Percentiles rank a stretch among this genome's conserved stretches.
phyloP scores from a whole-genome alignment of 2,113 vertebrate species.

The Budorcas taxicolor region DNA sequence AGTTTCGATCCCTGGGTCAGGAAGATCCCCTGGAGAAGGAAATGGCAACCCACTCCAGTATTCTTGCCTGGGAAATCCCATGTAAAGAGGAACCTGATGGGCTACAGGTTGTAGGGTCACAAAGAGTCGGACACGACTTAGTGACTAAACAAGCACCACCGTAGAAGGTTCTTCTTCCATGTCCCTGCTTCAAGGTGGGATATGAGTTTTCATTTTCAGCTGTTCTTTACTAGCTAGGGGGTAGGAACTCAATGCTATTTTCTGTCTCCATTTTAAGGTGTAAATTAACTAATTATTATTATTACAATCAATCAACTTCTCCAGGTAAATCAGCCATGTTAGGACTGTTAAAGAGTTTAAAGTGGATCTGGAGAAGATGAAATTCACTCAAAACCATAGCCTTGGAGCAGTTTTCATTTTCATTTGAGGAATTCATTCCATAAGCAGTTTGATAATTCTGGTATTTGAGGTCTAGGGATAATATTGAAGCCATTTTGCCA shows the following conservation, averaged over 20 bases:
- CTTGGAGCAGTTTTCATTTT: neutral
- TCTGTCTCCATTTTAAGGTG: neutral
- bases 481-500: neutral
- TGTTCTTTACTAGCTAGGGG: neutral
- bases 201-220: neutral
- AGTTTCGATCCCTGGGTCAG: neutral
- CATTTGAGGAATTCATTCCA: neutral
- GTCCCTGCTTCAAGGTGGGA: neutral
- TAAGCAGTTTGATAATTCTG: neutral
- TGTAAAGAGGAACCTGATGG: neutral
- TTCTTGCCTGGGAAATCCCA: neutral
- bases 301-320: neutral
- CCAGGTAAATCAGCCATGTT: neutral
- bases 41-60: neutral
- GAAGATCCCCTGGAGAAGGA: neutral
- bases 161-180: neutral
- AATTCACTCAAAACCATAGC: neutral
- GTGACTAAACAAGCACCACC: neutral
- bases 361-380: neutral
- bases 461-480: neutral
- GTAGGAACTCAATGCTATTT: neutral
- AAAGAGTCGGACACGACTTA: neutral
- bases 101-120: neutral
- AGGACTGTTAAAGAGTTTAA: neutral
- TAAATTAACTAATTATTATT: neutral